These are phyloP conservation scores for Scaptomyza polygonia DNA, from an alignment of 2,888 invertebrate species.

Conservation along the genomic window DNA sequence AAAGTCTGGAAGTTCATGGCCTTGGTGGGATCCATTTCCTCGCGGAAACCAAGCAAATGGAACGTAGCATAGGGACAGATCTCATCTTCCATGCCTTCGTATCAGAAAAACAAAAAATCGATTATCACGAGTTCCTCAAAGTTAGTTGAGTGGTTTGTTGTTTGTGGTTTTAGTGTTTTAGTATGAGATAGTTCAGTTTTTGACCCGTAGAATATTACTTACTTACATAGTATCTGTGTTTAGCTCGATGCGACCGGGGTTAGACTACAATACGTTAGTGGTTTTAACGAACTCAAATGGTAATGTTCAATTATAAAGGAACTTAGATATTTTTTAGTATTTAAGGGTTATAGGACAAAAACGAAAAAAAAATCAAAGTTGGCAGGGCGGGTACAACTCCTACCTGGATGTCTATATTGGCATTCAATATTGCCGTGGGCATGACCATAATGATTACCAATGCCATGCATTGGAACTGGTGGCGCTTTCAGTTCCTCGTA, in stretches of 20 bases:
- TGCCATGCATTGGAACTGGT: conserved; percentile 85
- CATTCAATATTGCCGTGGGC: conserved; percentile 81
- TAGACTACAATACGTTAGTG: conserved; percentile 58
- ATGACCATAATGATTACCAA: conserved; percentile 82
- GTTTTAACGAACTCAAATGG: conserved; percentile 21
- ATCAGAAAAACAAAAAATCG: conserved; percentile 21
- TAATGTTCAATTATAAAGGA: conserved; percentile 6
- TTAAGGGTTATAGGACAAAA: no score
- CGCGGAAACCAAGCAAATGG: conserved; percentile 97
- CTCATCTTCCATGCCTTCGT: conserved; percentile 95
- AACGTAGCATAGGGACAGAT: conserved; percentile 98
- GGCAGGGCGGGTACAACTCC: conserved; percentile 37
- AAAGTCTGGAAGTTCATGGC: conserved; percentile 95
- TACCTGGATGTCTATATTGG: conserved; percentile 84
- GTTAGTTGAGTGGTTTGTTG: background rate
- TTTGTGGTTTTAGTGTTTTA: conserved; percentile 72
- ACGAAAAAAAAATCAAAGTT: conserved; percentile 38
- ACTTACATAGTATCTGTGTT: conserved; percentile 58
- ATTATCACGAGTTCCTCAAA: conserved; percentile 31
- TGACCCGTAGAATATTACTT: conserved; percentile 22
- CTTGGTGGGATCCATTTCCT: conserved; percentile 97
- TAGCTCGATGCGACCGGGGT: conserved; percentile 48
- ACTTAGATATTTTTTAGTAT: conserved; percentile 37
- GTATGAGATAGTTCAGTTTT: conserved; percentile 36
- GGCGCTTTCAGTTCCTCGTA: conserved; percentile 94